Base-by-base conservation (phyloP, 30 jellyfish, hydroid and myxozoan genomes). In the Aurelia aurita region DNA sequence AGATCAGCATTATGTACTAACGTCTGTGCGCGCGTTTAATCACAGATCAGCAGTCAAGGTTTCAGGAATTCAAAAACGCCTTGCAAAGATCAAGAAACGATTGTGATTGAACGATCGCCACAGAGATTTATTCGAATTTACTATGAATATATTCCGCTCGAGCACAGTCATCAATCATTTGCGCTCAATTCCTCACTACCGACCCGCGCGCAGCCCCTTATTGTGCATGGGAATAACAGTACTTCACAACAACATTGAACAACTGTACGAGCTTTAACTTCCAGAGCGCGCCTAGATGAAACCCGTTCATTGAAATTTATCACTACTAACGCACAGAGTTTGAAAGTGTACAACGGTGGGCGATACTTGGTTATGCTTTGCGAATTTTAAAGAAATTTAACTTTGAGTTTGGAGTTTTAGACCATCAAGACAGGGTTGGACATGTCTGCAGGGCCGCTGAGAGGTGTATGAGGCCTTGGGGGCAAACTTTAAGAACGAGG, bases 1-100 rank as follows among this genome's bases (percentile, higher is more conserved):
- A 82, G 91, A 82, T 82, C 91, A 67, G 91, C 74, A 68, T 82
- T 66, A 82, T 44, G 79, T 31, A 59, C 82, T 64, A 71, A 44
- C 67, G 69, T 77, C 53, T 32, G 32, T 43, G 72, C 76, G 74
- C 85, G 91, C 82, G 85, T 25, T 22, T 69, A 39, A 61, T 43
- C 59, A 39, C 65, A 80, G 65, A 46, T 65, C 90, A 68, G 67
- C 82, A n/a, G 82, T 39, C 64, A 77, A 81, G 49, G 90, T 28
- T 80, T 20, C 58, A 28, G 67, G 90, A 80, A 80, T 80, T 80
- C 82, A 58, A 34, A 80, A 80, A 77, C 45, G 69, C 69, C 25
- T 77, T 35, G 90, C 59, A 21, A 65, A 26, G 82, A 65, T 65
- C 58, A 72, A 71, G 16, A 64, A 25, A 29, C 55, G 49, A 80